Evolutionary conservation across 2,797 vertebrate genomes (phyloP), one percentile per base, ranked within the genome.

Genomic region (Dendrocincla tyrannina): DNA sequence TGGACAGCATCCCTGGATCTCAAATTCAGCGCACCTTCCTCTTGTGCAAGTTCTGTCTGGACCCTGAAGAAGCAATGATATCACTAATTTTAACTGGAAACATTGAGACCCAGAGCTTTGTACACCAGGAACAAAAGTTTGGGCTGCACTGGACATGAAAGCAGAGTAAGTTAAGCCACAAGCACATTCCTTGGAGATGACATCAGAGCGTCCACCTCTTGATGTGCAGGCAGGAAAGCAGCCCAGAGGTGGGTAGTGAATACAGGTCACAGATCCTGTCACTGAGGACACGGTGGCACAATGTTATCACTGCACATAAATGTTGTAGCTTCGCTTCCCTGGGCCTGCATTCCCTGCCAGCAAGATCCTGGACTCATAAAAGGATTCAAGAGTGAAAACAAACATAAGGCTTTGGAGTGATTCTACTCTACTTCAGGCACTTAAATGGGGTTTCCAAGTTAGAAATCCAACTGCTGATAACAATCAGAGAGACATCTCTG

Each of bases 1-100:
- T 97, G 93, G 84, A n/a, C 89, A 89, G 52, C 62, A 59, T 74
- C 41, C 35, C 41, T 52, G 82, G 62, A 24, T 89, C 75, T 73
- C 89, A 49, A 83, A 66, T n/a, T 46, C 72, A 17, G 37, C 1
- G 20, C 35, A 3, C 62, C 37, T 10, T 42, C 20, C 81, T 47
- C 11, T 67, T n/a, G 17, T 0, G 2, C 67, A 14, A 12, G 50
- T 37, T 72, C 53, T 66, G 28, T 63, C 69, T 69, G 74, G 79
- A 52, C 17, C 27, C 42, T 8, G 23, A 78, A 66, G 56, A 46
- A 70, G 63, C 52, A 52, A 55, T 12, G n/a, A 41, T n/a, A 24
- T 49, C 72, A 23, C 27, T 39, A 10, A 32, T 33, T 66, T 73
- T 32, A 23, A 32, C 35, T 44, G 89, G 55, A 53, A 88, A 55